phyloP scores from a whole-genome alignment of 2,888 invertebrate species.

The Petrolisthes manimaculis region DNA sequence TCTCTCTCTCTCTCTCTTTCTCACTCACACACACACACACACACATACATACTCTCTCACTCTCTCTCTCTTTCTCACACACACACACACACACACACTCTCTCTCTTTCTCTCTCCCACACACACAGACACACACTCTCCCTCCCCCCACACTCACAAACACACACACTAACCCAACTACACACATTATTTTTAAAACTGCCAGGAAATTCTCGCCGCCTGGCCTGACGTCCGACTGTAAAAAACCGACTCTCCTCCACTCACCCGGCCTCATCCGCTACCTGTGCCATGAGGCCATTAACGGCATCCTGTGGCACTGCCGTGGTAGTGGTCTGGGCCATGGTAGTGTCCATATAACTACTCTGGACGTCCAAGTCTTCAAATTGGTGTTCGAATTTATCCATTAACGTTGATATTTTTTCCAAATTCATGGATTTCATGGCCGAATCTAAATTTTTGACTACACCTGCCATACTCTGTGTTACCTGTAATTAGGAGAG shows the following conservation, averaged over 20 bases:
- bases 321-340: slow-evolving; percentile 97
- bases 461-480: slow-evolving; percentile 94
- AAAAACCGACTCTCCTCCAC: slow-evolving; percentile 67
- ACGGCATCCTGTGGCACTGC: slow-evolving; percentile 97
- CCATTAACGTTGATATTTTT: slow-evolving; percentile 93
- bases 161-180: not conserved
- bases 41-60: no score
- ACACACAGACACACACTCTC: not conserved
- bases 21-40: no score
- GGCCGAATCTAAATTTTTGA: slow-evolving; percentile 99
- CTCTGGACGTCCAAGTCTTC: slow-evolving; percentile 99
- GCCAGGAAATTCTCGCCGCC: no score
- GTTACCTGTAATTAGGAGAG: slow-evolving; percentile 74
- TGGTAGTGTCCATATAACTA: slow-evolving; percentile 98
- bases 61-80: no score
- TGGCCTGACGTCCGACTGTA: no score
- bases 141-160: not conserved
- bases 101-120: not conserved
- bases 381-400: slow-evolving; percentile 98
- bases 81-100: not conserved
- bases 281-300: slow-evolving; percentile 92
- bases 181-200: not conserved
- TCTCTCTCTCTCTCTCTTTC: no score
- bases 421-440: slow-evolving; percentile 99
- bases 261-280: slow-evolving; percentile 99